phyloP scores from a whole-genome alignment of 2,888 invertebrate genomes.

The Arctia plantaginis region DNA sequence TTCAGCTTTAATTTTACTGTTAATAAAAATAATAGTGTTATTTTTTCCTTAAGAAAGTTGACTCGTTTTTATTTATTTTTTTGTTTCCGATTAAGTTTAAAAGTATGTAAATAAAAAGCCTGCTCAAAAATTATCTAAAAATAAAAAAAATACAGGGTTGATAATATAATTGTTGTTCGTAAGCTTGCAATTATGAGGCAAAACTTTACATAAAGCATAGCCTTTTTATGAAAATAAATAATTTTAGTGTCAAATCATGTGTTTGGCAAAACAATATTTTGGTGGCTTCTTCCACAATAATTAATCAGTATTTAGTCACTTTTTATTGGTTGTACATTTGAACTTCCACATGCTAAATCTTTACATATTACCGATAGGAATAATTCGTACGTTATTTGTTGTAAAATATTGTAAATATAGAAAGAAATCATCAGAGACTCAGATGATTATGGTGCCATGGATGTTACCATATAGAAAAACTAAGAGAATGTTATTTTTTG shows the following conservation, averaged over 20 bases:
- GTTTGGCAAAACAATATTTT: background rate
- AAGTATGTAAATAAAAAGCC: slow-evolving; percentile 50
- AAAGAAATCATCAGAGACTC: slow-evolving; percentile 29
- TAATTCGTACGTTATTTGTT: slow-evolving; percentile 29
- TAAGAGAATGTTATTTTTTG: slow-evolving; percentile 56
- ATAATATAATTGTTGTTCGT: slow-evolving; percentile 50
- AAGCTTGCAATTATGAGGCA: slow-evolving; percentile 35
- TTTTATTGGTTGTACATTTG: slow-evolving; percentile 6
- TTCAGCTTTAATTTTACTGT: slow-evolving; percentile 67
- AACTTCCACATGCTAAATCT: background rate
- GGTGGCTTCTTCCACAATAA: slow-evolving; percentile 2
- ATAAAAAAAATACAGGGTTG: slow-evolving; percentile 61
- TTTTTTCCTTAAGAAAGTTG: slow-evolving; percentile 42
- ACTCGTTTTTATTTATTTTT: slow-evolving; percentile 19
- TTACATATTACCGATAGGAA: slow-evolving; percentile 26
- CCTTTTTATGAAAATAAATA: slow-evolving; percentile 16
- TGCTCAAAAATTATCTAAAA: slow-evolving; percentile 67
- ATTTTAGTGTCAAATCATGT: slow-evolving; percentile 10
- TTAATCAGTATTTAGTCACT: background rate
- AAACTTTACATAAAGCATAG: slow-evolving; percentile 43
- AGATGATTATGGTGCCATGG: slow-evolving; percentile 78
- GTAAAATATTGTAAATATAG: slow-evolving; percentile 46
- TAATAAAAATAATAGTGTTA: slow-evolving; percentile 33
- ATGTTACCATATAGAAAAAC: slow-evolving; percentile 77
- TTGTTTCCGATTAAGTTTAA: slow-evolving; percentile 32